Evolutionary conservation across 2,113 vertebrate species (phyloP), one percentile per base, ranked within the genome.

Genomic region (Speoplatyrhinus poulsoni): DNA sequence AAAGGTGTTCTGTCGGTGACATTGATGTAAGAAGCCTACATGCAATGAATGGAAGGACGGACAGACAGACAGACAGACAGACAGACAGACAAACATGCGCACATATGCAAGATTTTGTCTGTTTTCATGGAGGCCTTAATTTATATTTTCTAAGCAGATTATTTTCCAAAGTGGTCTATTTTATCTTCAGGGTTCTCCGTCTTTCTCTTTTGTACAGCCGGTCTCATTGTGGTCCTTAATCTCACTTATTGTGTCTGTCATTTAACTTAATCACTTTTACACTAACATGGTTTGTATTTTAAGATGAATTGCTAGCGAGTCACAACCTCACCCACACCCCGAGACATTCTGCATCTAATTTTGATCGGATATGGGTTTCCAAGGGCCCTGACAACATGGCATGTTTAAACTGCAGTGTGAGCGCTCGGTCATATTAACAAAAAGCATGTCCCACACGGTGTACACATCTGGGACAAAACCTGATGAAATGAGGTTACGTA

Each of bases 81-180:
- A 41, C 8, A 54, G 52, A n/a, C 13, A n/a, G 52, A 15, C 52
- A 1, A 26, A 26, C 1, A n/a, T 52, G 69, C 62, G 4, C 67
- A 46, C 55, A 65, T 82, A 82, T 82, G 83, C 83, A 85, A 83
- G 74, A 76, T 72, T 53, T 13, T 55, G 49, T 16, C 47, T 69
- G 60, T 50, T 69, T 46, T 53, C 70, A 60, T 36, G 62, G 81
- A 81, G 78, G 81, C 81, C 81, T 85, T 85, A 79, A 65, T 81
- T 69, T 66, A 55, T 65, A 62, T 60, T 16, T n/a, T 12, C 11
- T 12, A 58, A 17, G 32, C 26, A 50, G 54, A 47, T n/a, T 26
- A 17, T 47, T 9, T 62, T 60, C 33, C 41, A 60, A 57, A 65
- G 50, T 47, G 73, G 55, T 64, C 10, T 69, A n/a, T 65, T 65